Conservation (phyloP, 2,113 vertebrate species). For the Seriola aureovittata region DNA sequence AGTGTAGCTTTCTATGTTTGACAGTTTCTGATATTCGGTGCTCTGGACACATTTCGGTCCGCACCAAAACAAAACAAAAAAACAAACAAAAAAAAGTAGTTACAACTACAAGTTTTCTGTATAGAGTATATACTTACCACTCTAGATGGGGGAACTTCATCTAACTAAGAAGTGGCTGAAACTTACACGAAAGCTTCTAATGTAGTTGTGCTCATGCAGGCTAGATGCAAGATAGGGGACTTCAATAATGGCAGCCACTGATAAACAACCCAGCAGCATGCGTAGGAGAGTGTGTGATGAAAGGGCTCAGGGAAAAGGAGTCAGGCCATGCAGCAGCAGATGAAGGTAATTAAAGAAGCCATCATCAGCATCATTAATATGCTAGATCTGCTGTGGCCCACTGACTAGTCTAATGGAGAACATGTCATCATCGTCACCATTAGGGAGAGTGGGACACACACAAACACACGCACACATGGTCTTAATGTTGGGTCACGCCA, state of each 20-base stretch:
- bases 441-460: constrained; percentile 79
- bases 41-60: background rate
- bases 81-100: background rate
- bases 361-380: constrained; percentile 86
- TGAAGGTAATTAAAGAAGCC: constrained; percentile 83
- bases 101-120: background rate
- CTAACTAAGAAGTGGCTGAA: constrained; percentile 25
- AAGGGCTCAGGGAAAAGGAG: constrained; percentile 71
- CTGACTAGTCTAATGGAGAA: constrained; percentile 83
- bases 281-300: constrained; percentile 74
- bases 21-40: background rate
- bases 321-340: constrained; percentile 74
- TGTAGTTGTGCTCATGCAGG: constrained; percentile 44
- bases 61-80: too few relatives aligned
- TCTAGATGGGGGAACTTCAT: constrained; percentile 9
- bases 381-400: constrained; percentile 82
- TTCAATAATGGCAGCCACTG: constrained; percentile 67
- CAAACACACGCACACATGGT: constrained; percentile 67
- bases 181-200: constrained; percentile 36
- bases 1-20: background rate
- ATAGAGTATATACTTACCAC: background rate
- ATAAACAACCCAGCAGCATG: constrained; percentile 77
- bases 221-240: constrained; percentile 62
- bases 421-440: constrained; percentile 83
- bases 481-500: constrained; percentile 82